Evolutionary conservation across 2,797 vertebrate species (phyloP).

Genomic region (Chaetophractus vellerosus): DNA sequence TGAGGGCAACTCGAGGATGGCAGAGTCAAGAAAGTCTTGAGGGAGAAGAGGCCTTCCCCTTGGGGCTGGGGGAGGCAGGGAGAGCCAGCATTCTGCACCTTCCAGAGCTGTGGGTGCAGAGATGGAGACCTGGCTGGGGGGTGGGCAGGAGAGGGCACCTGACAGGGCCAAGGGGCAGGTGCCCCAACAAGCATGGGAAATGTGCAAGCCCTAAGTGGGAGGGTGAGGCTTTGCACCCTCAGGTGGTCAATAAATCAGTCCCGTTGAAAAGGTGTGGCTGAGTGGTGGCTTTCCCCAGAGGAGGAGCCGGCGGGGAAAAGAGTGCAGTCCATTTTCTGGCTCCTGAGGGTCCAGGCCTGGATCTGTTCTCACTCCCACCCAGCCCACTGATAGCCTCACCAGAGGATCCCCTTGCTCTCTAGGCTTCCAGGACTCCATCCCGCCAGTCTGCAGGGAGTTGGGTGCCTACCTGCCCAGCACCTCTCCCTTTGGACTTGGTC

Average conservation of each 20-base stretch:
- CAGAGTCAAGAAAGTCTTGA: not conserved
- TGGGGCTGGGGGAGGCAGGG: not conserved
- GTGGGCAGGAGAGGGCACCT: not conserved
- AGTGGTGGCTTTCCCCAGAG: no score
- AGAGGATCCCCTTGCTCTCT: not conserved
- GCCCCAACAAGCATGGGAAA: not conserved
- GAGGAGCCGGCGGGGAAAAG: not conserved
- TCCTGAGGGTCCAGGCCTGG: not conserved
- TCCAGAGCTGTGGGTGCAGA: not conserved
- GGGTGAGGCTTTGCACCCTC: not conserved
- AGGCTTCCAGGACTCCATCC: not conserved
- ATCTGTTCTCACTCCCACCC: not conserved
- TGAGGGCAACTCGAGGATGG: not conserved
- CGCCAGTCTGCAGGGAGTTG: not conserved
- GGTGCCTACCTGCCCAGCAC: not conserved
- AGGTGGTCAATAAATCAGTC: not conserved
- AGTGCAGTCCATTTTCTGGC: not conserved
- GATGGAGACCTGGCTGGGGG: not conserved
- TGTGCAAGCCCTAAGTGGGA: not conserved
- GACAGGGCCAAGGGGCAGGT: not conserved
- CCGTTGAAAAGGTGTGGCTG: not conserved
- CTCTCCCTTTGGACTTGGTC: not conserved
- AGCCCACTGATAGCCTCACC: not conserved
- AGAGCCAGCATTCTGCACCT: not conserved
- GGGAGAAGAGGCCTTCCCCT: not conserved